These are phyloP conservation scores for Himalopsyche anomala DNA, from an alignment of 2,888 invertebrate species.

Conservation along the genomic window DNA sequence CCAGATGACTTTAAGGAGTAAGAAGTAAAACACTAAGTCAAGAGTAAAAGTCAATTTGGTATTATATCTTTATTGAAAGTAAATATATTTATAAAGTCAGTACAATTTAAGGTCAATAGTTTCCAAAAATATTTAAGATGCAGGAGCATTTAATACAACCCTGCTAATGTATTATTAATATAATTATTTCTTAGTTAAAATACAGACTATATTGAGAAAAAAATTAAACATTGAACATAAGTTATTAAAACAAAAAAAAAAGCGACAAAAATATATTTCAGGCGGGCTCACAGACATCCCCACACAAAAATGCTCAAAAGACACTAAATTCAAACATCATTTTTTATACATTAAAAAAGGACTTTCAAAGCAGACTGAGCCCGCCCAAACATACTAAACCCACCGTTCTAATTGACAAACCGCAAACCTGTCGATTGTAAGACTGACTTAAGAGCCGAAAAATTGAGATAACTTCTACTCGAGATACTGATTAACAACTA, in stretches of 20 bases:
- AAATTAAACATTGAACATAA: constrained; percentile 69
- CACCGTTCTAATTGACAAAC: constrained; percentile 64
- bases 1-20: neutral
- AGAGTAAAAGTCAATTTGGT: constrained; percentile 52
- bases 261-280: constrained; percentile 79
- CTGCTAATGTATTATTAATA: constrained; percentile 79
- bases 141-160: constrained; percentile 70
- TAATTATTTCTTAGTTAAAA: constrained; percentile 80
- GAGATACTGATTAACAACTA: constrained; percentile 77
- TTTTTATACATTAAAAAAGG: constrained; percentile 66
- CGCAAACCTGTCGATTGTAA: constrained; percentile 62
- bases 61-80: constrained; percentile 77
- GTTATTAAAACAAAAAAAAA: constrained; percentile 74
- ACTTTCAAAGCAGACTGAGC: constrained; percentile 66
- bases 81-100: constrained; percentile 80
- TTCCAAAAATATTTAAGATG: constrained; percentile 80
- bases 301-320: constrained; percentile 68
- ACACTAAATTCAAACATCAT: constrained; percentile 71
- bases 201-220: constrained; percentile 79
- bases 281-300: constrained; percentile 76
- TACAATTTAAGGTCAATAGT: constrained; percentile 80
- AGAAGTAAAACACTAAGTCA: neutral
- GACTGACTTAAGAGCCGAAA: constrained; percentile 62
- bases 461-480: constrained; percentile 59
- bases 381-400: constrained; percentile 53